Percentiles rank a stretch among this genome's conserved stretches.
Evolutionary conservation across 2,797 vertebrate genomes (phyloP).

Genomic region (Setipinna tenuifilis): DNA sequence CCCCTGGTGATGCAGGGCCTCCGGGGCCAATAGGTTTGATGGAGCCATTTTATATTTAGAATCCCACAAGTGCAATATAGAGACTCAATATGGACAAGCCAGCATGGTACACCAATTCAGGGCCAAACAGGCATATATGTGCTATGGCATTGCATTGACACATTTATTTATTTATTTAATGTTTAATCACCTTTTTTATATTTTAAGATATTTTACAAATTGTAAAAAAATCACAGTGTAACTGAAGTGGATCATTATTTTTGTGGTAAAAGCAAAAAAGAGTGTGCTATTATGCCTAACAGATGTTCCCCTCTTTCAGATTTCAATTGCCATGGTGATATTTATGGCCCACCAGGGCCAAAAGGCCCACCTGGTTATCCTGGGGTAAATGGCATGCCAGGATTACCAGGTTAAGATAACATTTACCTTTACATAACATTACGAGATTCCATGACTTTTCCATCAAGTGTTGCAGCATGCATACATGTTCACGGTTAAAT

Average conservation of each 20-base stretch:
- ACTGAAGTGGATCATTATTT: no score
- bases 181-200: no score
- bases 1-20: not conserved
- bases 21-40: not conserved
- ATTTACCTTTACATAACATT: not conserved
- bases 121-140: no score
- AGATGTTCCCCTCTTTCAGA: not conserved
- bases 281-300: not conserved
- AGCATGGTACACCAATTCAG: no score
- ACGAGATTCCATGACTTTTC: not conserved
- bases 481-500: not conserved
- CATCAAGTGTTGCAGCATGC: not conserved
- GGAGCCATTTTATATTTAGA: no score
- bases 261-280: no score
- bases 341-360: not conserved
- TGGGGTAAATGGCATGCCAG: conserved; percentile 22
- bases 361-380: not conserved
- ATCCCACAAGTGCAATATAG: no score
- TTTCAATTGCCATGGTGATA: not conserved
- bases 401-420: not conserved
- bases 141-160: no score
- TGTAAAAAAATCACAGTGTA: no score
- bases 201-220: no score
- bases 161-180: no score
- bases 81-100: not conserved